Evolutionary conservation across 2,888 invertebrate species (phyloP), one percentile per base, ranked within the genome.

Genomic region (Drosophila heteroneura): DNA sequence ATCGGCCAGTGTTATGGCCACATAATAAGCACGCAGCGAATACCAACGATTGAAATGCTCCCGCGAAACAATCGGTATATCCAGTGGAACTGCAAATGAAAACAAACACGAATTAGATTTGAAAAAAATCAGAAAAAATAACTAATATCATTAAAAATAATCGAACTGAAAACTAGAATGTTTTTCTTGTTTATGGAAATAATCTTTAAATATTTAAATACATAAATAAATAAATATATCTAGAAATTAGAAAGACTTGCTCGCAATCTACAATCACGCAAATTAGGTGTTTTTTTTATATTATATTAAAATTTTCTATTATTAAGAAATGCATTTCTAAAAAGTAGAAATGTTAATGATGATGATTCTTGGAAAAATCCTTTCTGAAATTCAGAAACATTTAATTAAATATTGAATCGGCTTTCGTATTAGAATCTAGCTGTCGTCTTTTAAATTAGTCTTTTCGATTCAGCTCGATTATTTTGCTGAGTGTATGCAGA

Each of bases 11-110:
- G 97, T 95, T 56, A 96, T 96, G 14, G 97, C 96, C 28, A 96
- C 93, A 91, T 97, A 98, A 93, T 97, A 97, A 0, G 97, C 96
- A 58, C 96, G 96, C 3, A 97, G 94, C 28, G 97, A 97, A 93
- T 98, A 98, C 98, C 98, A 98, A 69, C 97, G 95, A 93, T 98
- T 98, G 87, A 97, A 96, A 91, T 97, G 97, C 92, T 98, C 98
- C 58, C 97, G 94, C 5, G 96, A 95, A 63, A 97, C 95, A 67
- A 97, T 95, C 22, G 96, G 96, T 93, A 97, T 95, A 94, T 98
- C 97, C 89, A 96, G 94, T 39, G 98, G 97, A 95, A 97, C 98
- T 98, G 93, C 63, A 83, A 74, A 5, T 22, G 12, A 62, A 41
- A 39, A 30, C 39, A 30, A 51, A 37, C 19, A 52, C 0, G 12